Evolutionary conservation across 2,888 invertebrate species (phyloP), one percentile per base, ranked within the genome.

Genomic region (Ornithoptera alexandrae): DNA sequence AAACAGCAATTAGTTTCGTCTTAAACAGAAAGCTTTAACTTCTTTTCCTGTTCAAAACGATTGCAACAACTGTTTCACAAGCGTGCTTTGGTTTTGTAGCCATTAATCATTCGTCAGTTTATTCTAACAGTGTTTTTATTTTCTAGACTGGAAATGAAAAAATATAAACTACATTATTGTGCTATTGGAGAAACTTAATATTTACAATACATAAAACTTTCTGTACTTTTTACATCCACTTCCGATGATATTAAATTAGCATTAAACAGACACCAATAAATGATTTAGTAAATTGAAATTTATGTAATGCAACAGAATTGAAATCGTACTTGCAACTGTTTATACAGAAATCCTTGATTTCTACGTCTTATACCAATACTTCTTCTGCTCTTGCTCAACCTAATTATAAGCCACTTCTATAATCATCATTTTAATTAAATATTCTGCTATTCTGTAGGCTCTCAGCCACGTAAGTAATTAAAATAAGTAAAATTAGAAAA

Each of bases 341-440:
- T 12, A 17, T 50, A 60, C 12, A 61, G 22, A 50, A 57, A 24
- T 58, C 17, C 46, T 58, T 24, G 0, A 10, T 15, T 24, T 22
- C 22, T 46, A 36, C 50, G 30, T 57, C 46, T 62, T 39, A 36
- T 50, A 53, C 58, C 63, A 60, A 64, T 56, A 50, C 53, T 60
- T 63, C 59, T 60, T 67, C 64, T 56, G 53, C 20, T 63, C 67
- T 67, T 67, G 17, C 46, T 20, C 17, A 63, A 53, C 53, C 22
- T 39, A 64, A 60, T 67, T 70, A 56, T 63, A 67, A 67, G 39
- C 65, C 63, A 67, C 66, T 42, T 67, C 59, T 70, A 24, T 42
- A 70, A 60, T 63, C 63, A 60, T 59, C 62, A 57, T 59, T 42
- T 53, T 67, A 67, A 66, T 70, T 66, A 70, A 70, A 67, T 67